phyloP scores from a whole-genome alignment of 2,888 invertebrate species.

The Acanthosepion esculentum region DNA sequence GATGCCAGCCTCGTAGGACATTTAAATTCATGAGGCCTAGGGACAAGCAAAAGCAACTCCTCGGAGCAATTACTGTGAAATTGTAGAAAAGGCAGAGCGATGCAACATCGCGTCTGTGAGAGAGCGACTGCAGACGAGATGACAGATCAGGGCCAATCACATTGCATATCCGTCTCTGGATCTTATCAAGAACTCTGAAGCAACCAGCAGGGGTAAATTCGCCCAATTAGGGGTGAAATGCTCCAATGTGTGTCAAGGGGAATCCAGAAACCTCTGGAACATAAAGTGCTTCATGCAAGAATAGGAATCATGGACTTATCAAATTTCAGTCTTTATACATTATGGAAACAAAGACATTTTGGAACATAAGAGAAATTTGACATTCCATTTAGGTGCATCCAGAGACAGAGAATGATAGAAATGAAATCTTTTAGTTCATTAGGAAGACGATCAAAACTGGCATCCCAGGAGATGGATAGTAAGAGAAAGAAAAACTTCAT shows the following conservation, averaged over 20 bases:
- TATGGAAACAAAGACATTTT: neutral
- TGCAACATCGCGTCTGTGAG: no score
- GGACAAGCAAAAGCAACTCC: no score
- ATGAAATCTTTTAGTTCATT: neutral
- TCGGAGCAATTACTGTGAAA: no score
- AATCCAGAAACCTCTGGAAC: neutral
- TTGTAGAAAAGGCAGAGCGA: no score
- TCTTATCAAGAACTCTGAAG: no score
- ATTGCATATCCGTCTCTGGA: no score
- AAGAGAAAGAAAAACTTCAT: neutral
- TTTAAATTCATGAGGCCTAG: no score
- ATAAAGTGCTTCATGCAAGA: neutral
- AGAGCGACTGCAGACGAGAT: no score
- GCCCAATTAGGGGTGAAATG: no score
- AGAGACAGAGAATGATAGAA: neutral
- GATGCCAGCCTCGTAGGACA: no score
- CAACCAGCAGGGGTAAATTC: no score
- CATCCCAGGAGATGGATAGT: neutral
- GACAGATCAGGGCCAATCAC: no score
- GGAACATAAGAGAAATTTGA: neutral
- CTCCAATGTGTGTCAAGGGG: neutral
- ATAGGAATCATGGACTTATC: neutral
- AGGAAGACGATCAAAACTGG: neutral
- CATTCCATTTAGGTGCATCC: neutral
- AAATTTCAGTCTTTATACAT: neutral